phyloP scores from a whole-genome alignment of 2,797 vertebrate species.

The Percopsis omiscomaycus region DNA sequence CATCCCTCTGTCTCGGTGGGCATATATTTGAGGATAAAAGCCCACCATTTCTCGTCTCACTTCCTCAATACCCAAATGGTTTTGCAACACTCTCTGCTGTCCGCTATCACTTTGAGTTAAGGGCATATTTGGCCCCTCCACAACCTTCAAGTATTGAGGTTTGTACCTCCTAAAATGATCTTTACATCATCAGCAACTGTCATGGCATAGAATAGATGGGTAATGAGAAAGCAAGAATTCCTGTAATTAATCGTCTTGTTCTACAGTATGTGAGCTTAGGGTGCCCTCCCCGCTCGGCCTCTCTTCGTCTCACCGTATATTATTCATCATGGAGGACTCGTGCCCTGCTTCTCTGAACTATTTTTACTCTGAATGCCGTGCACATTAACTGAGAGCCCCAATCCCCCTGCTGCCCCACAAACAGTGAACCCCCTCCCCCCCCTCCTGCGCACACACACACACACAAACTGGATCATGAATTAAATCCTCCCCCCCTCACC shows the following conservation, averaged over 20 bases:
- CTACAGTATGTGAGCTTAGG: constrained; percentile 33
- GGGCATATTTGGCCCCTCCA: constrained; percentile 12
- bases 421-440: constrained; percentile 48
- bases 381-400: constrained; percentile 72
- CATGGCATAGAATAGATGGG: constrained; percentile 14
- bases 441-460: not conserved
- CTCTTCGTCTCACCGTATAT: constrained; percentile 53
- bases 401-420: constrained; percentile 65
- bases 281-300: constrained; percentile 16
- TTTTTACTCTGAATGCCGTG: constrained; percentile 76
- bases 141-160: constrained; percentile 39
- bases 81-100: constrained; percentile 44
- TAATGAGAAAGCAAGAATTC: constrained; percentile 50
- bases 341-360: constrained; percentile 75
- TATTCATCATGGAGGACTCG: constrained; percentile 77
- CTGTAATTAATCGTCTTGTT: constrained; percentile 62
- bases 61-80: constrained; percentile 48
- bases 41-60: constrained; percentile 47
- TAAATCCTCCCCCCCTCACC: constrained; percentile 49
- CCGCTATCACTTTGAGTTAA: constrained; percentile 36
- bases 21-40: constrained; percentile 56
- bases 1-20: constrained; percentile 46
- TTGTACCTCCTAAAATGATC: constrained; percentile 13
- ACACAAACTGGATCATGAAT: constrained; percentile 67
- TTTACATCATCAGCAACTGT: constrained; percentile 21